Evolutionary conservation across 2,888 invertebrate genomes (phyloP), one percentile per base, ranked within the genome.

Genomic region (Nowickia ferox): DNA sequence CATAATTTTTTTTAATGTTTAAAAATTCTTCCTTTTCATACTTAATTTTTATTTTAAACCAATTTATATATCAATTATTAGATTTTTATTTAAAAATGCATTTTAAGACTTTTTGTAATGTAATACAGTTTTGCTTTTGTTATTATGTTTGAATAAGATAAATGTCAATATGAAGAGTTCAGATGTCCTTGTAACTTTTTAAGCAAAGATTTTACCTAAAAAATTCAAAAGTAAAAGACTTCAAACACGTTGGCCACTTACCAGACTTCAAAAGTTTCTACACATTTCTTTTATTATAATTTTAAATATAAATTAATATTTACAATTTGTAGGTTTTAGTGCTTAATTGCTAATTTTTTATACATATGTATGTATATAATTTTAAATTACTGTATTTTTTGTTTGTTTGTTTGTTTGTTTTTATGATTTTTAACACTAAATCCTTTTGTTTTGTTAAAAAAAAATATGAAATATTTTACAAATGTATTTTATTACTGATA

Each of bases 381-480:
- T 53, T 38, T 61, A 38, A 30, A 30, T 30, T 53, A 8, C 9
- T 53, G 17, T 57, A 22, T 74, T 48, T 46, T 57, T 68, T 78
- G n/a, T n/a, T n/a, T n/a, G n/a, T n/a, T n/a, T n/a, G n/a, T n/a
- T n/a, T n/a, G n/a, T 30, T 30, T 19, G 53, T 40, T 78, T 38
- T 71, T 59, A 61, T 11, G 19, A 19, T 68, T 30, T 40, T 42
- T 72, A 63, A 71, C 15, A 4, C 69, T 83, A 72, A 63, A 65
- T 68, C 38, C 51, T 72, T 66, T 77, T 59, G n/a, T n/a, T 65
- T 79, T 66, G 48, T 63, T 75, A 68, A 81, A 75, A 79, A 84
- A 76, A 84, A 87, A 84, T 78, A 84, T 87, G 88, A 89, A 91
- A 90, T 91, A 90, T 89, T 92, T 91, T 91, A 91, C 91, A 91